Percentiles rank a stretch among this genome's conserved stretches.
Evolutionary conservation across 2,888 invertebrate genomes (phyloP).

Genomic region (Aquatica leii): DNA sequence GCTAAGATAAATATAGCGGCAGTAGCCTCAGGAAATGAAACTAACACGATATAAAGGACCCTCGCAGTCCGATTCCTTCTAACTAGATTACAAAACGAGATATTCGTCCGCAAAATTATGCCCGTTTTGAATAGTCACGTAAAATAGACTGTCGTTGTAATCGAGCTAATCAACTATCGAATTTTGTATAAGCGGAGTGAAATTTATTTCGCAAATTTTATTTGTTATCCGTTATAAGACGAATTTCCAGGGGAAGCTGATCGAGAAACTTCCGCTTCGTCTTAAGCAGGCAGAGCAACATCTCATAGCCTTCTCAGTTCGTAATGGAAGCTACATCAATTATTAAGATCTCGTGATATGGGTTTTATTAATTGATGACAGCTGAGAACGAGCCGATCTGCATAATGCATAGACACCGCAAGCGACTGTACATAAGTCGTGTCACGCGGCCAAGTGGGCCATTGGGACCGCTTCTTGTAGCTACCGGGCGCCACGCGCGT

Average conservation of each 20-base stretch:
- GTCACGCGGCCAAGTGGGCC: constrained; percentile 50
- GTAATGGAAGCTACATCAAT: constrained; percentile 60
- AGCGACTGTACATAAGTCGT: constrained; percentile 43
- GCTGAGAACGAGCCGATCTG: constrained; percentile 55
- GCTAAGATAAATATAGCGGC: constrained; percentile 61
- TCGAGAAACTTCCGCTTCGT: constrained; percentile 36
- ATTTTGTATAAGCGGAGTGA: constrained; percentile 1
- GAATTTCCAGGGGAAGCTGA: constrained; percentile 20
- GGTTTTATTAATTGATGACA: constrained; percentile 64
- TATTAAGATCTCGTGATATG: constrained; percentile 62
- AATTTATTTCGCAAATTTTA: constrained; percentile 15
- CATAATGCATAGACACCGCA: constrained; percentile 56
- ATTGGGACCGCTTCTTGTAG: constrained; percentile 44
- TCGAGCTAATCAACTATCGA: constrained; percentile 21
- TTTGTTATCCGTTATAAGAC: constrained; percentile 1
- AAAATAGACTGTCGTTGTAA: constrained; percentile 29
- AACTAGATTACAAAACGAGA: constrained; percentile 57
- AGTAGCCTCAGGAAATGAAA: constrained; percentile 57
- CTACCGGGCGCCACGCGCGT: constrained; percentile 34
- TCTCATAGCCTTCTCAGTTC: constrained; percentile 30
- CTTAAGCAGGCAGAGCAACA: constrained; percentile 29
- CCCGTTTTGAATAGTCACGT: constrained; percentile 45
- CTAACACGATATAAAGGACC: constrained; percentile 60
- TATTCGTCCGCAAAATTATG: constrained; percentile 49
- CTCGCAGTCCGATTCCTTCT: constrained; percentile 51